These are phyloP conservation scores for Temnothorax longispinosus DNA, from an alignment of 1,140 invertebrate species.

Conservation along the genomic window DNA sequence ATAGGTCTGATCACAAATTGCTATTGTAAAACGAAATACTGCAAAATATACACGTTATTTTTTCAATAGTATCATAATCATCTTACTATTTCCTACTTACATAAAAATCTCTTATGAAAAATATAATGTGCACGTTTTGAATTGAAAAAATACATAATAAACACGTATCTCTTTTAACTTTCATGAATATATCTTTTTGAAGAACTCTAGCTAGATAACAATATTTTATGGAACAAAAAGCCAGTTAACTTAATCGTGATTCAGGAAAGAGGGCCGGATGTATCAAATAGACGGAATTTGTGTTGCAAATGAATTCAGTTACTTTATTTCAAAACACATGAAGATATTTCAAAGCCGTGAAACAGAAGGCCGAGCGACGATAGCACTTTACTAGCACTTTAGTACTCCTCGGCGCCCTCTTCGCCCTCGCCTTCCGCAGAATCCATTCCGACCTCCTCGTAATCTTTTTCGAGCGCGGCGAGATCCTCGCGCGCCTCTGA, in stretches of 20 bases:
- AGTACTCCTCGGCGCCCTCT: conserved; percentile 72
- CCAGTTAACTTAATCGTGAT: background rate
- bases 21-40: conserved; percentile 9
- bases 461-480: conserved; percentile 69
- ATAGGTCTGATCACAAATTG: background rate
- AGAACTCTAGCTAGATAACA: background rate
- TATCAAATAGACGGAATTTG: background rate
- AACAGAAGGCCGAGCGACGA: background rate
- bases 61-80: background rate
- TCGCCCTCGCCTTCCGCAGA: conserved; percentile 70
- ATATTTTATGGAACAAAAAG: background rate
- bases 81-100: background rate
- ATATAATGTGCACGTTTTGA: background rate
- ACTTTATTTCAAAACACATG: conserved; percentile 65
- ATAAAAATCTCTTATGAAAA: background rate
- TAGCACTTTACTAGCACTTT: no score
- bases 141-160: background rate
- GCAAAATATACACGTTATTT: conserved; percentile 44
- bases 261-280: background rate
- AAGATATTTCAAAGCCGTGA: conserved; percentile 20
- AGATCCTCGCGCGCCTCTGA: conserved; percentile 74
- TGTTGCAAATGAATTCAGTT: conserved; percentile 27
- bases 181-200: background rate
- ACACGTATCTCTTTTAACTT: background rate
- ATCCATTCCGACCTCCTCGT: conserved; percentile 73